Evolutionary conservation across 2,113 vertebrate genomes (phyloP).

Genomic region (Sinocyclocheilus maitianheensis): DNA sequence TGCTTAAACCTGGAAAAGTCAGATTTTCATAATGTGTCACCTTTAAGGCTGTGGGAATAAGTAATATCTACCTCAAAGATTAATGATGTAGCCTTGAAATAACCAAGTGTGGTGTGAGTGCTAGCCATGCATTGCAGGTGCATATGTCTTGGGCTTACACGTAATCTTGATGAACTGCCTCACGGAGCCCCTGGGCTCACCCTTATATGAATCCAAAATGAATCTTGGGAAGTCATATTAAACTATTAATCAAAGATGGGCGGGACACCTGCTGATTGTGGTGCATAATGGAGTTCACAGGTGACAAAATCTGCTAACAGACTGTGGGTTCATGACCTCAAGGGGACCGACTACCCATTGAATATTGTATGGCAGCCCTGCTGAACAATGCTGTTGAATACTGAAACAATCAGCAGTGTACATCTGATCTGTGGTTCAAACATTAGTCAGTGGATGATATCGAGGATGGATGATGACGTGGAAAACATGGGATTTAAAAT

Average conservation of each 20-base stretch:
- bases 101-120: constrained; percentile 7
- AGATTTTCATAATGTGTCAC: too few species aligned
- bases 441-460: not conserved
- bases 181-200: constrained; percentile 4
- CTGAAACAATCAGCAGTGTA: constrained; percentile 1
- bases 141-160: constrained; percentile 37
- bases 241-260: constrained; percentile 39
- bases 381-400: constrained; percentile 27
- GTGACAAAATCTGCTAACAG: not conserved
- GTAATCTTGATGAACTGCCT: constrained; percentile 43
- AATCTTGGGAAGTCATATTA: constrained; percentile 20
- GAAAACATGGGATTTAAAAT: not conserved
- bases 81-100: constrained; percentile 43
- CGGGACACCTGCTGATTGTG: not conserved
- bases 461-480: not conserved
- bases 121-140: constrained; percentile 36
- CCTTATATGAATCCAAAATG: constrained; percentile 33
- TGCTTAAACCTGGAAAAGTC: too few species aligned
- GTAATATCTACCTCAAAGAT: constrained; percentile 48
- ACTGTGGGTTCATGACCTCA: not conserved
- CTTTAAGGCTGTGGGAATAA: constrained; percentile 17
- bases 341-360: not conserved
- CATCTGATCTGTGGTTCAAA: not conserved
- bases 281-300: constrained; percentile 12
- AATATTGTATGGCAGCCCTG: constrained; percentile 12